Base-by-base conservation (phyloP, 2,888 invertebrate species). In the Cetonia aurata region DNA sequence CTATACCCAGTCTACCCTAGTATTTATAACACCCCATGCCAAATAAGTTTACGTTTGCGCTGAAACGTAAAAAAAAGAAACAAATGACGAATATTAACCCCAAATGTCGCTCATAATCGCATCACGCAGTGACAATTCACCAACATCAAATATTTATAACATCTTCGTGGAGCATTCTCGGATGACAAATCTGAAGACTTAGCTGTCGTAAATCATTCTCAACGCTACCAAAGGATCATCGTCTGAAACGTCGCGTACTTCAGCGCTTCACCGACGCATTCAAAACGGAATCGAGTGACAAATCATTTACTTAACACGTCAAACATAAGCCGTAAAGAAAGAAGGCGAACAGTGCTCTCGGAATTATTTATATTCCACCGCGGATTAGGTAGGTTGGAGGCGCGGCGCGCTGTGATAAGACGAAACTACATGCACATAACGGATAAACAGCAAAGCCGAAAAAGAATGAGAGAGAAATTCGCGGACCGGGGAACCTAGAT, bases 241-340 rank as follows among this genome's bases (percentile, higher is more conserved):
- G 15, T 37, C 37, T 65, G 37, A 50, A 65, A 37, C 31, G 25
- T 65, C 50, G 50, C 37, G 50, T 17, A 37, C 37, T 37, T 10
- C 37, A 37, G 42, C 57, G 48, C 12, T 13, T 12, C 12, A 6
- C 15, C 50, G 50, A 52, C 62, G 62, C 62, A 19, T 65, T 65
- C 62, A 41, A 50, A 65, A 65, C 37, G 37, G 41, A 50, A 65
- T 50, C 50, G 48, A 19, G 62, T 65, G 62, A 65, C 62, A 65
- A 65, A 65, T 65, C 62, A 65, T 65, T 65, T 65, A 65, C 62
- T 65, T 65, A 65, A 65, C 48, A 41, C 62, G 62, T 65, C 62
- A 65, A 65, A 65, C 37, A 65, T 52, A 65, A 60, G 62, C 37
- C 50, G 33, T 65, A 65, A 65, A 50, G 50, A 50, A 48, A 17